Conservation (phyloP, 2,888 invertebrate species). For the Teleogryllus oceanicus region DNA sequence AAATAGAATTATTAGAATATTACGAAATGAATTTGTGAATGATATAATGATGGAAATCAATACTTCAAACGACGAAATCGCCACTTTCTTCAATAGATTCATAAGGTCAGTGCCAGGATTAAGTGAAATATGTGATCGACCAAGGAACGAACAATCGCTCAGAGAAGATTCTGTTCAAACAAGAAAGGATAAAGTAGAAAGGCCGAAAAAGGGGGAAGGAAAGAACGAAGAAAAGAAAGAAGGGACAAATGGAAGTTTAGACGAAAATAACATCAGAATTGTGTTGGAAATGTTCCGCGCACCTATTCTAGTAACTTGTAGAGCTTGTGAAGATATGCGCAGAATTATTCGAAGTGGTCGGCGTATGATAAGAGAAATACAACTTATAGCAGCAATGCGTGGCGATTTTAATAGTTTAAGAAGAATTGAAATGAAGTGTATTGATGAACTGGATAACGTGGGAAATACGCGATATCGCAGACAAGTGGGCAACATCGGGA, state of each 20-base stretch:
- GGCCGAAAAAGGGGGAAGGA: background rate
- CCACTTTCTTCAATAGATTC: background rate
- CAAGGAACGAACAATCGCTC: background rate
- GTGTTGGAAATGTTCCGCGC: background rate
- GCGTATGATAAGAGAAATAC: background rate
- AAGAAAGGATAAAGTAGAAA: background rate
- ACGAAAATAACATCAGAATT: background rate
- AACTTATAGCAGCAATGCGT: background rate
- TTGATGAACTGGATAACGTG: background rate
- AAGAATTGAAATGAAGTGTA: background rate
- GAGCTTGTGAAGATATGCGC: background rate
- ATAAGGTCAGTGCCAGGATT: background rate
- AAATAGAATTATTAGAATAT: background rate
- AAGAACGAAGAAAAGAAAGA: background rate
- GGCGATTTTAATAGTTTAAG: background rate
- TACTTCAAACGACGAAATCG: background rate
- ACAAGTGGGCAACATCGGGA: background rate
- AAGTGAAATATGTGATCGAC: background rate
- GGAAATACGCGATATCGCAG: background rate
- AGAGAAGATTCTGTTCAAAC: background rate
- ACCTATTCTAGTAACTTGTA: background rate
- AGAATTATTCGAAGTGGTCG: background rate
- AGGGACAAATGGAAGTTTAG: background rate
- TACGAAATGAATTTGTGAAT: slow-evolving; percentile 2
- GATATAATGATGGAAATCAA: background rate